phyloP scores from a whole-genome alignment of 2,797 vertebrate species.

The Lithobates sylvaticus region DNA sequence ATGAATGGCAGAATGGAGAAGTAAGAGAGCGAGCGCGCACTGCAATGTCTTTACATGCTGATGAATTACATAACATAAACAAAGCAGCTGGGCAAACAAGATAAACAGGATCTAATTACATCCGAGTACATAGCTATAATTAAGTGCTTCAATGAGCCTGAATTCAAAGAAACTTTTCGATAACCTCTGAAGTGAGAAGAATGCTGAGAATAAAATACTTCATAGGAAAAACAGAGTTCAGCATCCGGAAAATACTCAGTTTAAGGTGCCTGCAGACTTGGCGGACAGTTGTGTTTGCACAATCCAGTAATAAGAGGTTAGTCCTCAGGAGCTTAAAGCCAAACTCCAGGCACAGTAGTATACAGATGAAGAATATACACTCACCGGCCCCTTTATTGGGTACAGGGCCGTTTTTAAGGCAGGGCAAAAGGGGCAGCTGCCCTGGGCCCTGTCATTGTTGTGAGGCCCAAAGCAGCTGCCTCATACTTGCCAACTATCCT shows the following conservation, averaged over 20 bases:
- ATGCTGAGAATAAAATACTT: slow-evolving; percentile 20
- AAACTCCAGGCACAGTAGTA: too few relatives aligned
- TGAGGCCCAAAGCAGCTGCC: too few relatives aligned
- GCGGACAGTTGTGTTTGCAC: too few relatives aligned
- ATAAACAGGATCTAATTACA: slow-evolving; percentile 60
- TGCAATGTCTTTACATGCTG: slow-evolving; percentile 17
- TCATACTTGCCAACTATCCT: too few relatives aligned
- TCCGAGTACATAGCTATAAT: slow-evolving; percentile 32
- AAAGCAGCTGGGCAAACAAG: slow-evolving; percentile 46
- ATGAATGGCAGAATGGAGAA: slow-evolving; percentile 2
- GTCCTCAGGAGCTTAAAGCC: neutral
- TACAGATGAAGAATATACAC: too few relatives aligned
- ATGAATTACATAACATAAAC: slow-evolving; percentile 39
- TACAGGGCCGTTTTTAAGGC: too few relatives aligned
- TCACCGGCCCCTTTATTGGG: too few relatives aligned
- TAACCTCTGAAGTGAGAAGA: slow-evolving; percentile 40
- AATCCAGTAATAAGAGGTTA: neutral
- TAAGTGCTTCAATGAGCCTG: slow-evolving; percentile 44
- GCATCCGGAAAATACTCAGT: neutral
- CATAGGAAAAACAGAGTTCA: neutral
- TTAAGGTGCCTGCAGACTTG: neutral
- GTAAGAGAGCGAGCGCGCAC: neutral
- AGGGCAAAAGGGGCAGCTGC: too few relatives aligned
- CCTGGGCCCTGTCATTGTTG: too few relatives aligned
- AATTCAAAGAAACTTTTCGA: slow-evolving; percentile 46